Evolutionary conservation across 2,797 vertebrate genomes (phyloP), one percentile per base, ranked within the genome.

Genomic region (Carcharodon carcharias): DNA sequence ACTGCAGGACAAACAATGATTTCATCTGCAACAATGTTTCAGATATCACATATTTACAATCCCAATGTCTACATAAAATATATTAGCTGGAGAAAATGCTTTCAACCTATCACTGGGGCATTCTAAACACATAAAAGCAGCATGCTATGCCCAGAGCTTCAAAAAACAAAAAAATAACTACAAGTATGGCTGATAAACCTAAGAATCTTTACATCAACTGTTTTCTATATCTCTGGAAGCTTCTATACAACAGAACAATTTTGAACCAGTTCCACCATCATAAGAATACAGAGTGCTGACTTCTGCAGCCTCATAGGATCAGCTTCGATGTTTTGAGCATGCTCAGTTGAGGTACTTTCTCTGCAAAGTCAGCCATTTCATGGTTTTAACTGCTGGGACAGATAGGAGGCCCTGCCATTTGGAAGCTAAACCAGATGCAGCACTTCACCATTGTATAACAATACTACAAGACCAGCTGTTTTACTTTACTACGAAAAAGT

Each of bases 241-340:
- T 67, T 63, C 63, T 67, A 67, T 45, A 65, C 8, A 40, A 5
- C 4, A 67, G 63, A 65, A 65, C 8, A 26, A 40, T 40, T 94
- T 94, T 94, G 61, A 58, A 91, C 56, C 11, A 91, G 12, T 58
- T 91, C 56, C 11, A 35, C 88, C 56, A 31, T 26, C 28, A 56
- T 56, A 54, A 87, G 82, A 87, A 87, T 26, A 89, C 11, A 35
- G 0, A 93, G 61, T 9, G n/a, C 40, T 94, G 21, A 67, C 31
- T 91, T 91, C 92, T 67, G 92, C 40, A 45, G 40, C 58, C n/a
- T 94, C 92, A 94, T 67, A 94, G n/a, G n/a, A 65, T 40, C 92
- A 94, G n/a, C 18, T 94, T 65, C 9, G 21, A 65, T 65, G 16
- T 26, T 28, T 40, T 65, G 61, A 94, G 63, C 63, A 94, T 94